A percentile compares a stretch with the other conserved stretches of the same genome.
Conservation (phyloP, 2,888 invertebrate genomes). For the Esperia sulphurella region DNA sequence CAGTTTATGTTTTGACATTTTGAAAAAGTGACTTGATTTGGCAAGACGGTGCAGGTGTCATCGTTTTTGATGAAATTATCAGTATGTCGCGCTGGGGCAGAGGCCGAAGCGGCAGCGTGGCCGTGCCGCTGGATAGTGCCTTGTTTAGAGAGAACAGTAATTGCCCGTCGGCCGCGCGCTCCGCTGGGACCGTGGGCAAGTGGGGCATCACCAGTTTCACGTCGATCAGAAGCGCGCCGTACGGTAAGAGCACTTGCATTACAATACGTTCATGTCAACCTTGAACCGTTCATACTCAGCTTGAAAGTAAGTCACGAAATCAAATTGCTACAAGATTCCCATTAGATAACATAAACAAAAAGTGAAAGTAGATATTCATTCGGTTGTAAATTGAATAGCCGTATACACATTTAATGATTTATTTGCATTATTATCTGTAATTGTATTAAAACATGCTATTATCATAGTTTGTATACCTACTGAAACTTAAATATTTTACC, state of each 20-base stretch:
- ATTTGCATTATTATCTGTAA: too few species aligned
- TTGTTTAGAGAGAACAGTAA: conserved; percentile 88
- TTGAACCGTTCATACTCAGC: conserved; percentile 18
- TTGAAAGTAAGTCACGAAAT: conserved; percentile 9
- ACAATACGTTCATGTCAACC: conserved; percentile 17
- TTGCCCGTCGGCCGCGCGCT: conserved; percentile 92
- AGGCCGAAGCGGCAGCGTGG: conserved; percentile 80
- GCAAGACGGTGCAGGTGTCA: conserved; percentile 61
- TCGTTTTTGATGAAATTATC: conserved; percentile 74
- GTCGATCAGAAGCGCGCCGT: conserved; percentile 88
- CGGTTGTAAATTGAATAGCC: conserved; percentile 1
- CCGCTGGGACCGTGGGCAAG: conserved; percentile 94
- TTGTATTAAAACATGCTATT: too few species aligned
- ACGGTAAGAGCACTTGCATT: conserved; percentile 76
- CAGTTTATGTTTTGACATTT: conserved; percentile 53
- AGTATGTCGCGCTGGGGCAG: conserved; percentile 83
- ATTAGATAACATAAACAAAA: conserved; percentile 18
- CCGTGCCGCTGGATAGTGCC: conserved; percentile 81
- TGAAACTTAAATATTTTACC: too few species aligned
- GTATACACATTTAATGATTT: too few species aligned
- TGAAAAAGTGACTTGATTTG: conserved; percentile 46
- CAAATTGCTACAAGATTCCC: conserved; percentile 19
- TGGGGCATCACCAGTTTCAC: conserved; percentile 97
- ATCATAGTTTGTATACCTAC: too few species aligned
- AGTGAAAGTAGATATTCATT: conserved; percentile 9